Evolutionary conservation across 2,888 invertebrate species (phyloP).

Genomic region (Diarsia dahlii): DNA sequence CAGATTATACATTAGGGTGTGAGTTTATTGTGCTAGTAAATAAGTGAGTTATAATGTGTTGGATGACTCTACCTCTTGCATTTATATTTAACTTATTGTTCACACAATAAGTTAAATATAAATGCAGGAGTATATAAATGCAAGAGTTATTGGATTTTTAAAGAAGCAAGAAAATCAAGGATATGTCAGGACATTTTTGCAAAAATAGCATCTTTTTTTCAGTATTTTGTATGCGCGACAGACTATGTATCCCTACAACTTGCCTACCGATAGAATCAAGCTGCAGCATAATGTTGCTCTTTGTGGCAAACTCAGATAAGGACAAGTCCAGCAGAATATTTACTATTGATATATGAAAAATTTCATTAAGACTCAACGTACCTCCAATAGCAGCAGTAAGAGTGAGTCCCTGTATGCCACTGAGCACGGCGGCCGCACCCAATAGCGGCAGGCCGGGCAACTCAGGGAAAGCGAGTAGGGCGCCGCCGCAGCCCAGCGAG

Average conservation of each 20-base stretch:
- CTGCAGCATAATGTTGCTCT: too few relatives aligned
- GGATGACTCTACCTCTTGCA: too few relatives aligned
- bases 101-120: too few relatives aligned
- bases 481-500: slow-evolving; percentile 94
- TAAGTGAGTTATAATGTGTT: too few relatives aligned
- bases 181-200: too few relatives aligned
- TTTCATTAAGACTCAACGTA: slow-evolving; percentile 75
- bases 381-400: slow-evolving; percentile 97
- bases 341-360: background rate
- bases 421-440: slow-evolving; percentile 94
- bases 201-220: too few relatives aligned
- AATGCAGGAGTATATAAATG: too few relatives aligned
- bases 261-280: background rate
- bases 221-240: too few relatives aligned
- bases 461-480: slow-evolving; percentile 91
- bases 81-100: too few relatives aligned
- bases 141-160: too few relatives aligned
- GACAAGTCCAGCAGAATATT: too few relatives aligned
- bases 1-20: background rate
- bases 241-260: background rate
- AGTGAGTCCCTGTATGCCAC: slow-evolving; percentile 96
- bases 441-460: slow-evolving; percentile 93
- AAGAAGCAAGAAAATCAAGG: too few relatives aligned
- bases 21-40: background rate
- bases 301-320: background rate